Conservation (phyloP, 2,888 invertebrate species). For the Timema cristinae region DNA sequence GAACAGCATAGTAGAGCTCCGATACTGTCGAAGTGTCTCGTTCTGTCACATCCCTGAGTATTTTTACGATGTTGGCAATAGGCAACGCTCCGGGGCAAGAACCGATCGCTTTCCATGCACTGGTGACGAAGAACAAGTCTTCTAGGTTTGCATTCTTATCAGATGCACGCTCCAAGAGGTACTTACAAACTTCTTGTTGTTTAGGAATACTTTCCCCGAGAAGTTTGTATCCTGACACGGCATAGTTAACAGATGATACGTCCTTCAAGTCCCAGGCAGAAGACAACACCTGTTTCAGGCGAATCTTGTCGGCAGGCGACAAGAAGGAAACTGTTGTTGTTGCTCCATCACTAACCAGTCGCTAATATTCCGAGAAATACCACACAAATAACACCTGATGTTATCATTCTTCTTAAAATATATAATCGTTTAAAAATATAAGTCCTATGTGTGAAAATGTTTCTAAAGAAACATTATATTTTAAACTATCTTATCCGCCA, state of each 20-base stretch:
- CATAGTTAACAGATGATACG: constrained; percentile 64
- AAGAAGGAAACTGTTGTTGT: constrained; percentile 43
- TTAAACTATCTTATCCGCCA: too few species aligned
- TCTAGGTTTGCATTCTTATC: constrained; percentile 46
- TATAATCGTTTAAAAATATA: too few species aligned
- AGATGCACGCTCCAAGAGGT: constrained; percentile 42
- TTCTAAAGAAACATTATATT: too few species aligned
- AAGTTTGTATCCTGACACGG: constrained; percentile 65
- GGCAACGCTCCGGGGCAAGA: constrained; percentile 54
- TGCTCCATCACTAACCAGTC: constrained; percentile 32
- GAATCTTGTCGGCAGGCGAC: constrained; percentile 39
- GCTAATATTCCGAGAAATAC: neutral
- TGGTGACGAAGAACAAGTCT: constrained; percentile 60
- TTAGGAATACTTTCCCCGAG: constrained; percentile 58
- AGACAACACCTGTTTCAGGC: constrained; percentile 41
- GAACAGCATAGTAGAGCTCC: constrained; percentile 72
- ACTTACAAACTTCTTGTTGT: constrained; percentile 51
- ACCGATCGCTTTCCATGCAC: constrained; percentile 56
- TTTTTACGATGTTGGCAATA: constrained; percentile 46
- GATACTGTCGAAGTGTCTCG: constrained; percentile 61
- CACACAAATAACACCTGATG: too few species aligned
- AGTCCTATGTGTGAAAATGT: too few species aligned
- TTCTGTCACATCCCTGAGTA: constrained; percentile 55
- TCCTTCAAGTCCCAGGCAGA: constrained; percentile 49
- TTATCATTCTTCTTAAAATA: too few species aligned